Evolutionary conservation across 2,888 invertebrate species (phyloP), one percentile per base, ranked within the genome.

Genomic region (Lordiphosa andalusiaca): DNA sequence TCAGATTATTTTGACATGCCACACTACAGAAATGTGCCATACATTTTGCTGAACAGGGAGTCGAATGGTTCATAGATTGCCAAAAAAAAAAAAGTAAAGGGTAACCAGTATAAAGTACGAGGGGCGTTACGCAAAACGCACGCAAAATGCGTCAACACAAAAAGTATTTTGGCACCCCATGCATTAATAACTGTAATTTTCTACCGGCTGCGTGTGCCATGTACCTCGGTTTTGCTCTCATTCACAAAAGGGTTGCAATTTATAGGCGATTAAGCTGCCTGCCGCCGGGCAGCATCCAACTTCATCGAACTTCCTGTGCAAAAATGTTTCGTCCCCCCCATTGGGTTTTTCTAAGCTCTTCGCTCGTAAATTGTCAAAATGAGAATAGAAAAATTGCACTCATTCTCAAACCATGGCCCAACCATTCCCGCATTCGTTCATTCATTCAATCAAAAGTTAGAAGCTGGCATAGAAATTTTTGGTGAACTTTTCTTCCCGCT

Each of bases 1-100:
- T 88, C 88, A 80, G 88, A 88, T 88, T 88, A 88, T 88, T 88
- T 83, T 86, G 88, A 86, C 87, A 87, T 77, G 73, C 59, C 72
- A 69, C 65, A 65, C 64, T 48, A 40, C 21, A 35, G 23, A 56
- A 56, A 47, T 41, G 54, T 67, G 56, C 68, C 51, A 67, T 64
- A 71, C 53, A 69, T 57, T 59, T 0, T 71, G 66, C 67, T 51
- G 56, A 72, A 71, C 74, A 70, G 67, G 74, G 21, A 57, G 59
- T 46, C 33, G 47, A 47, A 39, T 75, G 76, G n/a, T n/a, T n/a
- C n/a, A n/a, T 75, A 75, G 77, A 77, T 46, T 73, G 71, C 68
- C 41, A 61, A 64, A 65, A 42, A 44, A 52, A 47, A 64, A 65
- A 42, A 44, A 52, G 42, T 16, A 16, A 19, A 30, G 67, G 59